These are phyloP conservation scores for Tetragnatha montana DNA, from an alignment of 2,888 invertebrate species.

Conservation along the genomic window DNA sequence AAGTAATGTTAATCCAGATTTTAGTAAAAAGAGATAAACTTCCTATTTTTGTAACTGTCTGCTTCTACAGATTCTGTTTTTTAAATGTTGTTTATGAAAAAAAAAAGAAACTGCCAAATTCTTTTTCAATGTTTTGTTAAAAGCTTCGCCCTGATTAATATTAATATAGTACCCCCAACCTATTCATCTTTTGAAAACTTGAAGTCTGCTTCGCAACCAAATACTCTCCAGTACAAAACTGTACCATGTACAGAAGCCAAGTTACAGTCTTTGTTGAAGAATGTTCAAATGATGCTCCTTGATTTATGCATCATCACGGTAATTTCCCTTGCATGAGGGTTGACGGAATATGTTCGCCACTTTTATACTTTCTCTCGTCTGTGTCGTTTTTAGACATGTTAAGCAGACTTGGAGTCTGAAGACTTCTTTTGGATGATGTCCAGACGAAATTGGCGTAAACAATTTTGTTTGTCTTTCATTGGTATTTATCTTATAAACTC, in stretches of 20 bases:
- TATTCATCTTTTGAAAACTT: no score
- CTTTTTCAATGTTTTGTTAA: no score
- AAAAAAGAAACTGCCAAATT: no score
- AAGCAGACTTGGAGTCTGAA: slow-evolving; percentile 14
- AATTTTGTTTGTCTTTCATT: slow-evolving; percentile 40
- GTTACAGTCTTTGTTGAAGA: neutral
- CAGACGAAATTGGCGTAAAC: slow-evolving; percentile 34
- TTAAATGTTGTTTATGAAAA: no score
- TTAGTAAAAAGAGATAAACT: no score
- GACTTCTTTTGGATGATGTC: slow-evolving; percentile 13
- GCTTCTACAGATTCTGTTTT: no score
- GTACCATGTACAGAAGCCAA: neutral
- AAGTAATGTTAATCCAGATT: no score
- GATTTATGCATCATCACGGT: neutral
- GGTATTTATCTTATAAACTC: slow-evolving; percentile 1
- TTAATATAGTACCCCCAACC: no score
- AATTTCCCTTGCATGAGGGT: neutral
- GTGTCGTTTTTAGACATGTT: slow-evolving; percentile 25
- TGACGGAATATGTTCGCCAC: neutral
- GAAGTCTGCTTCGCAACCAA: neutral
- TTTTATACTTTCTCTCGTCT: neutral
- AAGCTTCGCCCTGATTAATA: no score
- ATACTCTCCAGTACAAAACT: neutral
- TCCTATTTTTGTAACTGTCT: no score
- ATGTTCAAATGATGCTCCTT: neutral